These are phyloP conservation scores for Ditylenchus weischeri DNA, from an alignment of 2,888 invertebrate species.

Conservation along the genomic window DNA sequence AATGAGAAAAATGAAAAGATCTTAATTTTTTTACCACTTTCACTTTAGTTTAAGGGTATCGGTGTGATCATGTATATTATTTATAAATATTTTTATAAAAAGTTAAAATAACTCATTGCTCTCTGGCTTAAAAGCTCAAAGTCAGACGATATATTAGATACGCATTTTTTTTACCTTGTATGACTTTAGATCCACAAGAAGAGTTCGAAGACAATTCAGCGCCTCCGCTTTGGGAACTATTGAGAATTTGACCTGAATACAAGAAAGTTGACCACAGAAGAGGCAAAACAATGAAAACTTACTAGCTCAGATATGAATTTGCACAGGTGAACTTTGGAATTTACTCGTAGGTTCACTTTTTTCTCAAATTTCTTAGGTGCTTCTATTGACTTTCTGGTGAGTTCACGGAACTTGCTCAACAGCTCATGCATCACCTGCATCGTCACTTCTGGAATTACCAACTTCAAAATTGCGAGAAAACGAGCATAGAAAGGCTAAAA, in stretches of 20 bases:
- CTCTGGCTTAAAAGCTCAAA: no score
- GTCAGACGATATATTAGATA: no score
- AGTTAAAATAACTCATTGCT: neutral
- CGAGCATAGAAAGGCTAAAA: constrained; percentile 49
- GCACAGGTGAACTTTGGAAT: constrained; percentile 36
- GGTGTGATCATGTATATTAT: no score
- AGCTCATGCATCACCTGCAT: constrained; percentile 31
- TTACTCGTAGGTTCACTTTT: constrained; percentile 28
- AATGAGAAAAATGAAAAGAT: no score
- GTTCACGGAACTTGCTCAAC: constrained; percentile 29
- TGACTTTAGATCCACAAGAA: constrained; percentile 53
- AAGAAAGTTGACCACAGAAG: neutral
- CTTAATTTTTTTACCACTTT: no score
- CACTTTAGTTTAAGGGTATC: neutral
- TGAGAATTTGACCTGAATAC: constrained; percentile 49
- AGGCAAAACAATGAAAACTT: constrained; percentile 4
- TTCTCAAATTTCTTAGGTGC: constrained; percentile 27
- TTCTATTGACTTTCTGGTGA: constrained; percentile 24
- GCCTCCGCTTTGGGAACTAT: constrained; percentile 55
- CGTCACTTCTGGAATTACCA: constrained; percentile 49
- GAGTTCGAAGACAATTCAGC: constrained; percentile 45
- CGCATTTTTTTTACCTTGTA: constrained; percentile 30
- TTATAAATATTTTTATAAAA: no score
- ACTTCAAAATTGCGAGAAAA: constrained; percentile 48
- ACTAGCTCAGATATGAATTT: constrained; percentile 51